These are phyloP conservation scores for Ptilodon capucinus DNA, from an alignment of 2,888 invertebrate species.

Conservation along the genomic window DNA sequence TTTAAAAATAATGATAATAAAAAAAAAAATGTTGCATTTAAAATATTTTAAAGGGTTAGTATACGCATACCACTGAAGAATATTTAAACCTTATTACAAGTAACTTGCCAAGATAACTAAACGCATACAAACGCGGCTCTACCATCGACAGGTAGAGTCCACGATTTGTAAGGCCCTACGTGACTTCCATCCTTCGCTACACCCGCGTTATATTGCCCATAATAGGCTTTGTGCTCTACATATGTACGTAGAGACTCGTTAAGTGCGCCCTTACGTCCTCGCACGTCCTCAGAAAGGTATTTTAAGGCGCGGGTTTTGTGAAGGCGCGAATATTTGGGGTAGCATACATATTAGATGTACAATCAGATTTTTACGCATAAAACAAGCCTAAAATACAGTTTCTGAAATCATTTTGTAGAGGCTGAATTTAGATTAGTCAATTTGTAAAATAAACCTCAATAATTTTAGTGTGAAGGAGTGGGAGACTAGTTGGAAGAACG, in stretches of 20 bases:
- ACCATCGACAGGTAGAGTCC: constrained; percentile 1
- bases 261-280: neutral
- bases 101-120: neutral
- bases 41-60: too few relatives aligned
- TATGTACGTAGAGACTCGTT: neutral
- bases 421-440: too few relatives aligned
- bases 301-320: neutral
- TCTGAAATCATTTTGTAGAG: too few relatives aligned
- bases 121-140: neutral
- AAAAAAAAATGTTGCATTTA: too few relatives aligned
- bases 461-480: too few relatives aligned
- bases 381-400: too few relatives aligned
- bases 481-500: too few relatives aligned
- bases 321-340: neutral
- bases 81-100: too few relatives aligned
- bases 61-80: too few relatives aligned
- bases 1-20: too few relatives aligned
- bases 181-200: neutral
- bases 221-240: neutral
- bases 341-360: neutral
- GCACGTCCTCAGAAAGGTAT: neutral
- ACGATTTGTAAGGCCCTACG: constrained; percentile 1
- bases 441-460: too few relatives aligned
- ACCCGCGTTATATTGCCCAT: neutral
- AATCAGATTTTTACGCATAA: too few relatives aligned